These are phyloP conservation scores for Hyles vespertilio DNA, from an alignment of 1,140 invertebrate genomes.

Conservation along the genomic window DNA sequence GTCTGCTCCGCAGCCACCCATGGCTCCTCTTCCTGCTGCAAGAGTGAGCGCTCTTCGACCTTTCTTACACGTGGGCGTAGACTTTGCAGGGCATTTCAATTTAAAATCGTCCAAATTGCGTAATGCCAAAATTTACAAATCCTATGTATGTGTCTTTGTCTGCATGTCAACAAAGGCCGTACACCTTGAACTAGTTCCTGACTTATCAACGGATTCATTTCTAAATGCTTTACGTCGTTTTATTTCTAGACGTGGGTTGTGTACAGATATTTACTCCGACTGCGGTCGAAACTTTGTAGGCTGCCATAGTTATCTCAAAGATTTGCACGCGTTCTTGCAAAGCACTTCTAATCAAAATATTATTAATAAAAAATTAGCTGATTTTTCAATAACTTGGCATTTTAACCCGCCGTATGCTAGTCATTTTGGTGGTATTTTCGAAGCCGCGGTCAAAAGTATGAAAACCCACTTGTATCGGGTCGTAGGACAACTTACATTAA, in stretches of 20 bases:
- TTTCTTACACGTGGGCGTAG: neutral
- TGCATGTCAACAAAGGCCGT: no score
- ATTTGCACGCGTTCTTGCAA: neutral
- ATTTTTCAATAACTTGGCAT: neutral
- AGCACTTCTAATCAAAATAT: constrained; percentile 1
- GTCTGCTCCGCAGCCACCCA: no score
- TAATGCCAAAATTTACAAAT: no score
- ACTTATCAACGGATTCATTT: neutral
- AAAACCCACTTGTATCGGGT: constrained; percentile 11
- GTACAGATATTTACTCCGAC: constrained; percentile 2
- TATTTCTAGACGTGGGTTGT: constrained; percentile 4
- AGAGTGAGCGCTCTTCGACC: constrained; percentile 2
- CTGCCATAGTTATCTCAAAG: constrained; percentile 1
- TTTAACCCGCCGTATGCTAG: constrained; percentile 8
- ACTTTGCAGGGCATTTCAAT: constrained; percentile 4
- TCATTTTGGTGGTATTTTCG: constrained; percentile 9
- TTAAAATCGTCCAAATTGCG: no score
- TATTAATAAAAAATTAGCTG: neutral
- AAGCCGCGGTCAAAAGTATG: constrained; percentile 10
- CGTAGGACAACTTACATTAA: constrained; percentile 7
- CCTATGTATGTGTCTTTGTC: no score
- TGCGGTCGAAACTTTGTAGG: constrained; percentile 4
- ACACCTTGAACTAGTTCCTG: no score
- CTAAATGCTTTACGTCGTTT: neutral
- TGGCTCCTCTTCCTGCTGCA: constrained; percentile 2